Base-by-base conservation (phyloP, 30 jellyfish, hydroid and myxozoan species). In the Aurelia sp. region DNA sequence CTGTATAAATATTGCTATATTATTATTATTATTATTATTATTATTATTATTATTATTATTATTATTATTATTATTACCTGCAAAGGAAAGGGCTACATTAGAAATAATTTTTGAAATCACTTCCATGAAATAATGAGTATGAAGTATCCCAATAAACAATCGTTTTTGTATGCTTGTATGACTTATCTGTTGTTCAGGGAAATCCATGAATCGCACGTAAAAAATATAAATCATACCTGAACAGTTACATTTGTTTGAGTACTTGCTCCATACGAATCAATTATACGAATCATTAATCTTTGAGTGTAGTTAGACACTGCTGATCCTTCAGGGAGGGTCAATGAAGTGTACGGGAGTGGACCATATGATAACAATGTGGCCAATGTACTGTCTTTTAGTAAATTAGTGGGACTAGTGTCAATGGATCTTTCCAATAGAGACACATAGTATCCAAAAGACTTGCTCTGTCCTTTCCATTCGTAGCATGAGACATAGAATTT, bases 301-400 rank as follows among this genome's bases (percentile, higher is more conserved):
- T 72, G 82, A n/a, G 33, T 40, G 68, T 72, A 50, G 16, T 72
- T 18, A 3, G 8, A 35, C 35, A 11, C 13, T 18, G n/a, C n/a
- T 8, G 82, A 37, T 11, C 82, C 82, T 72, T 72, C 82, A n/a
- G 82, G 82, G 4, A 72, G 44, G 8, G 30, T 50, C 33, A 16
- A 22, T 6, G 68, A n/a, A 11, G 50, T 16, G 50, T 72, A 21
- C 17, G 82, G 37, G 12, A 37, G 66, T 31, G 68, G 17, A 40
- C 82, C 63, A 52, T 72, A 44, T 3, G 40, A 72, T 20, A 72
- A 52, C 67, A 72, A 6, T 1, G 82, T 50, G n/a, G 82, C 44
- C 17, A 3, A 21, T 37, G 69, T 11, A 69, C 20, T 35, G 22
- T 69, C 80, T 23, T 15, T 23, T 13, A 72, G 16, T 72, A 30